Percentiles rank a stretch among this genome's conserved stretches.
Evolutionary conservation across 1,140 invertebrate species (phyloP).

Genomic region (Pseudomyrmex flavicornis): DNA sequence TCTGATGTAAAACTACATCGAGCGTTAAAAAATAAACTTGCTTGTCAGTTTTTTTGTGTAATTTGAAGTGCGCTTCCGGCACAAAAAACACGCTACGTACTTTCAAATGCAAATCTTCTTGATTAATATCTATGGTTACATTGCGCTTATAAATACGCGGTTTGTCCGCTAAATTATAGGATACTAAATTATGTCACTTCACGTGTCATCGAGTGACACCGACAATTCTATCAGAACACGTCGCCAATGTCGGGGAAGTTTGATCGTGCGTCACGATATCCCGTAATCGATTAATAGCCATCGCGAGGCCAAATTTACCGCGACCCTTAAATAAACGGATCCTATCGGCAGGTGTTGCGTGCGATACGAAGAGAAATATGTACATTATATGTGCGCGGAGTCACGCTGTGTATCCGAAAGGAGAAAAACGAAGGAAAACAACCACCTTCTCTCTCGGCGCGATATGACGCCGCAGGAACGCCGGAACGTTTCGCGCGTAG

Average conservation of each 20-base stretch:
- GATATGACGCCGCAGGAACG: slow-evolving; percentile 49
- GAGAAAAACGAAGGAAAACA: slow-evolving; percentile 38
- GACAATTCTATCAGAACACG: slow-evolving; percentile 8
- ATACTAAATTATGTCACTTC: slow-evolving; percentile 45
- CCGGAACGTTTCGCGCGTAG: slow-evolving; percentile 17
- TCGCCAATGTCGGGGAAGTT: not conserved
- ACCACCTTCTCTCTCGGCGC: not conserved
- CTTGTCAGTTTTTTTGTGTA: too few relatives aligned
- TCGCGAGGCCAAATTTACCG: slow-evolving; percentile 38
- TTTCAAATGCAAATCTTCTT: too few relatives aligned
- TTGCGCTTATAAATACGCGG: too few relatives aligned
- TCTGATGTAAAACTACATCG: too few relatives aligned
- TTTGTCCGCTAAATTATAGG: too few relatives aligned
- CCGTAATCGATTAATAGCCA: slow-evolving; percentile 43
- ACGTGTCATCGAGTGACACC: not conserved
- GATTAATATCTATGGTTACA: not conserved
- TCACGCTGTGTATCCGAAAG: not conserved
- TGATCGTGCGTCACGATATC: slow-evolving; percentile 24
- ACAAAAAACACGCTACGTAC: too few relatives aligned
- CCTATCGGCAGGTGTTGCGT: slow-evolving; percentile 46
- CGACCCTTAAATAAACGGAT: slow-evolving; percentile 34
- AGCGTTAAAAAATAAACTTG: too few relatives aligned
- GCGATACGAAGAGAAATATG: slow-evolving; percentile 25
- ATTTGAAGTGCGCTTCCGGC: too few relatives aligned
- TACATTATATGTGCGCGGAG: too few relatives aligned